phyloP scores from a whole-genome alignment of 2,797 vertebrate species.

The Myripristis murdjan region DNA sequence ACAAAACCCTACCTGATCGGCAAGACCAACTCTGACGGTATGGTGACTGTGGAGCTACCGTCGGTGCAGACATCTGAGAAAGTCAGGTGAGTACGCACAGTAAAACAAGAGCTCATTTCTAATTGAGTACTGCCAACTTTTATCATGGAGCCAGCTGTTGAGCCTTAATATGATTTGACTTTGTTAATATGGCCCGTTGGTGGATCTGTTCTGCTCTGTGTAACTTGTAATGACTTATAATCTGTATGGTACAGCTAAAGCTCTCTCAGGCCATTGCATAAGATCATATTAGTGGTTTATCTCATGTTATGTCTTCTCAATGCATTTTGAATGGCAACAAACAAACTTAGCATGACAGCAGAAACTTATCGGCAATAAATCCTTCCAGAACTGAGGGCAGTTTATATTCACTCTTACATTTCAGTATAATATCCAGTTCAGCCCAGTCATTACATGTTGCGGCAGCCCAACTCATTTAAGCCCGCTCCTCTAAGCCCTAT shows the following conservation, averaged over 20 bases:
- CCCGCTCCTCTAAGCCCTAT: slow-evolving; percentile 58
- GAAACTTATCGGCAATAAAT: slow-evolving; percentile 46
- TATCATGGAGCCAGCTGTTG: background rate
- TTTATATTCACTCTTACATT: slow-evolving; percentile 59
- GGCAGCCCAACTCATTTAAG: slow-evolving; percentile 55
- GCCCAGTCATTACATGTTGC: slow-evolving; percentile 63
- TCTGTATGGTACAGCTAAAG: background rate
- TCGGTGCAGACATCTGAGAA: slow-evolving; percentile 93
- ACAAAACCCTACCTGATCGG: slow-evolving; percentile 95
- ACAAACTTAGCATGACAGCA: slow-evolving; percentile 45
- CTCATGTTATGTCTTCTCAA: slow-evolving; percentile 6
- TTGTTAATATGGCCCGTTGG: slow-evolving; percentile 15
- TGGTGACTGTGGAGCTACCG: slow-evolving; percentile 96
- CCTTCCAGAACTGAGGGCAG: slow-evolving; percentile 43
- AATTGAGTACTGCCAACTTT: background rate
- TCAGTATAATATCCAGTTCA: slow-evolving; percentile 64
- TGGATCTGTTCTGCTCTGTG: background rate
- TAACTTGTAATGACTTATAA: slow-evolving; percentile 9
- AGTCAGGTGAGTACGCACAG: slow-evolving; percentile 86
- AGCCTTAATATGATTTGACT: slow-evolving; percentile 17
- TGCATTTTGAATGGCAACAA: slow-evolving; percentile 43
- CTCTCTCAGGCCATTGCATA: background rate
- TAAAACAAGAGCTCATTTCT: background rate
- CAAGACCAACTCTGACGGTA: slow-evolving; percentile 96
- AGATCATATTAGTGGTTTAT: slow-evolving; percentile 11